Evolutionary conservation across 2,888 invertebrate species (phyloP).

Genomic region (Calliopum simillimum): DNA sequence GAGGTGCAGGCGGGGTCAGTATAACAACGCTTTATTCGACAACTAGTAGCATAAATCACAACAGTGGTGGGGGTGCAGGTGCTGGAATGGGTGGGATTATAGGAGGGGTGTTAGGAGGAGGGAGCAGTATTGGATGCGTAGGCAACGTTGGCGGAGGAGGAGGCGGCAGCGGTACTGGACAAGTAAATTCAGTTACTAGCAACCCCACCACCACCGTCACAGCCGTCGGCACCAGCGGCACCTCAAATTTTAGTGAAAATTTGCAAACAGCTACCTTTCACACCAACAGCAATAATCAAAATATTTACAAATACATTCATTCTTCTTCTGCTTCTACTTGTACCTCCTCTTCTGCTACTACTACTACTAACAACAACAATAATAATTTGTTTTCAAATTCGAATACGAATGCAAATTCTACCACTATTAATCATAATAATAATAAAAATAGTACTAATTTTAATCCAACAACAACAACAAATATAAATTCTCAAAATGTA

Average conservation of each 20-base stretch:
- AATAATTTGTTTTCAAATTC: conserved; percentile 28
- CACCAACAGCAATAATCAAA: conserved; percentile 43
- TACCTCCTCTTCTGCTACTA: conserved; percentile 43
- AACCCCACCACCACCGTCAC: conserved; percentile 50
- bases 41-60: conserved; percentile 38
- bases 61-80: conserved; percentile 40
- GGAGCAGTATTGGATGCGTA: conserved; percentile 46
- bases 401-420: conserved; percentile 17
- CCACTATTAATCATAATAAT: conserved; percentile 35
- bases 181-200: conserved; percentile 47
- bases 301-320: conserved; percentile 40
- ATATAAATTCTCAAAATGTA: conserved; percentile 46
- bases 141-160: conserved; percentile 46
- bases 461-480: conserved; percentile 42
- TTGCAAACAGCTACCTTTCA: conserved; percentile 35
- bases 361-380: conserved; percentile 40
- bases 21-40: conserved; percentile 48
- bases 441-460: conserved; percentile 33
- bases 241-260: conserved; percentile 39
- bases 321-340: conserved; percentile 36
- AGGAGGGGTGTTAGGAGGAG: conserved; percentile 23
- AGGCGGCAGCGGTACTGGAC: conserved; percentile 43
- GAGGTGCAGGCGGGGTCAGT: conserved; percentile 52
- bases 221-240: conserved; percentile 47
- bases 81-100: conserved; percentile 31